These are phyloP conservation scores for Amitus sp. DNA, from an alignment of 2,888 invertebrate genomes.

Conservation along the genomic window DNA sequence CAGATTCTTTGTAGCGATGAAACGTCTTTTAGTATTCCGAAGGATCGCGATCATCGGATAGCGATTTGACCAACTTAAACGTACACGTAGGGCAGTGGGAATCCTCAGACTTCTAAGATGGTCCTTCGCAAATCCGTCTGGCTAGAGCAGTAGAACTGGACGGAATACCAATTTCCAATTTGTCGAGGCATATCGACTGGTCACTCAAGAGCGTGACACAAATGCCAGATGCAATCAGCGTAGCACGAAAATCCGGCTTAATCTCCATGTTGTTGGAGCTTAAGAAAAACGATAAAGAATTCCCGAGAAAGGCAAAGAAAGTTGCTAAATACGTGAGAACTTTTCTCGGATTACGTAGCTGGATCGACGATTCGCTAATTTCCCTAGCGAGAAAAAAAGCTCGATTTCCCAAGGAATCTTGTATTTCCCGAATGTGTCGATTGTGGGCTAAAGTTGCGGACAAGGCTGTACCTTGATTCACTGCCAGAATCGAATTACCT, in stretches of 20 bases:
- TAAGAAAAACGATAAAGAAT: conserved; percentile 15
- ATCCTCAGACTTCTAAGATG: conserved; percentile 46
- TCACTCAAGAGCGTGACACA: conserved; percentile 65
- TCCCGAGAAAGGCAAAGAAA: neutral
- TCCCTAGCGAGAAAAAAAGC: neutral
- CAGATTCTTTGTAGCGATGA: conserved; percentile 16
- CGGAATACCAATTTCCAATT: conserved; percentile 64
- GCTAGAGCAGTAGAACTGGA: conserved; percentile 49
- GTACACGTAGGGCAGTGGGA: conserved; percentile 40
- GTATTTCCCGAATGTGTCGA: neutral
- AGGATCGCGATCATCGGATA: conserved; percentile 53
- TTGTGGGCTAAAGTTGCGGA: too few species aligned
- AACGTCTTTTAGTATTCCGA: conserved; percentile 55
- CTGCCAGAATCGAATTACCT: conserved; percentile 60
- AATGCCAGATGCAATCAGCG: conserved; percentile 65
- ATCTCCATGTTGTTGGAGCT: conserved; percentile 18
- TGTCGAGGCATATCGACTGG: conserved; percentile 64
- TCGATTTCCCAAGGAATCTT: neutral
- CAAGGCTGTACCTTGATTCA: conserved; percentile 61
- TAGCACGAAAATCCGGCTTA: conserved; percentile 37
- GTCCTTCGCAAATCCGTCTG: conserved; percentile 65
- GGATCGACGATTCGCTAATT: neutral
- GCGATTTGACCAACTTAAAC: conserved; percentile 62
- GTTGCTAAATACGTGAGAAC: conserved; percentile 7
- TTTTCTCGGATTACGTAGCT: conserved; percentile 1